Conservation (phyloP, 2,797 vertebrate genomes). For the Sorex maritimensis region DNA sequence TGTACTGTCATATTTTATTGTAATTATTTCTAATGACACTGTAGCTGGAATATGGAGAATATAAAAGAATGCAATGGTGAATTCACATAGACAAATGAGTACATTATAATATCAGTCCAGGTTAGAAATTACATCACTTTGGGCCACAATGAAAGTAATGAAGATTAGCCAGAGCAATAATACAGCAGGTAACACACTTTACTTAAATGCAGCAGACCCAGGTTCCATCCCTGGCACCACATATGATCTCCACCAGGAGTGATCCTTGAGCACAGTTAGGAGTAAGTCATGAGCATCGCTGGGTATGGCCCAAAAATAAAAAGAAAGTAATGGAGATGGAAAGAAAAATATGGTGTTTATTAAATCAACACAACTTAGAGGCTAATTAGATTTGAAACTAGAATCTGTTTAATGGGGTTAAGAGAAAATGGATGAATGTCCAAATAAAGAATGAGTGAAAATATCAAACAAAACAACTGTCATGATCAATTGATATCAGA, state of each 20-base stretch:
- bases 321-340: slow-evolving; percentile 10
- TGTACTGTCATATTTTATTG: slow-evolving; percentile 52
- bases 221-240: no score
- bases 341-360: slow-evolving; percentile 16
- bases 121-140: slow-evolving; percentile 29
- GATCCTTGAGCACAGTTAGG: no score
- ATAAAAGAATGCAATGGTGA: slow-evolving; percentile 50
- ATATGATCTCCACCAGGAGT: no score
- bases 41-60: slow-evolving; percentile 23
- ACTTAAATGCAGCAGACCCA: no score
- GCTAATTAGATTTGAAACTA: slow-evolving; percentile 4
- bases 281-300: no score
- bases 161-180: no score
- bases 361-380: slow-evolving; percentile 43
- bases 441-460: slow-evolving; percentile 57
- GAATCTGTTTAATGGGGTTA: slow-evolving; percentile 30
- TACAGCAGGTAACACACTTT: no score
- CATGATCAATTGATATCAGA: neutral
- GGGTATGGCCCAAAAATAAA: no score
- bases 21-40: slow-evolving; percentile 61
- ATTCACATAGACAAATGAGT: slow-evolving; percentile 50
- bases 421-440: slow-evolving; percentile 39
- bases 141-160: neutral
- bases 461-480: slow-evolving; percentile 5
- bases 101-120: slow-evolving; percentile 27